Evolutionary conservation across 2,113 vertebrate genomes (phyloP).

Genomic region (Smithornis capensis): DNA sequence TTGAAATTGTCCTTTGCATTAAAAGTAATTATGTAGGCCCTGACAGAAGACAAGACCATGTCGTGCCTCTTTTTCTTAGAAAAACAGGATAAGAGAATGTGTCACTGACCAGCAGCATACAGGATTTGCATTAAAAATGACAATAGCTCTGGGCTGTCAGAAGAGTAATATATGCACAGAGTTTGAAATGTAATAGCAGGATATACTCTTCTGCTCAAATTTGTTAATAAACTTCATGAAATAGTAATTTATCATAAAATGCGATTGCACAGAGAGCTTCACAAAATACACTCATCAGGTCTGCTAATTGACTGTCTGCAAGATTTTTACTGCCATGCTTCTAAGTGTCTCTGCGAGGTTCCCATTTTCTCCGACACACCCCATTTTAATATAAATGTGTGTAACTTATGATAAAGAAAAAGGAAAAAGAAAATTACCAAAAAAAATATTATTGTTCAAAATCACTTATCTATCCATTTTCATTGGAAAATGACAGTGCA

Average conservation of each 20-base stretch:
- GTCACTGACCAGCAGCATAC: background rate
- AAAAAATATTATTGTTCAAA: background rate
- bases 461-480: background rate
- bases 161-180: background rate
- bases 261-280: background rate
- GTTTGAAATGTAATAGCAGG: background rate
- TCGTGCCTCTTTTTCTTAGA: background rate
- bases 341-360: background rate
- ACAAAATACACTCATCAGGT: background rate
- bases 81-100: background rate
- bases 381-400: background rate
- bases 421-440: background rate
- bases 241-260: background rate
- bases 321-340: background rate
- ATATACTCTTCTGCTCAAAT: background rate
- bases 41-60: background rate
- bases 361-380: background rate
- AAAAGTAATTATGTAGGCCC: background rate
- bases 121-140: constrained; percentile 9
- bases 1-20: background rate
- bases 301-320: background rate
- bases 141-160: background rate
- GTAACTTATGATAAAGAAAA: background rate
- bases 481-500: background rate
- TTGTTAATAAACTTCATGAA: background rate